A percentile compares a stretch with the other conserved stretches of the same genome.
These are phyloP conservation scores for Drosophila pruinosa DNA, from an alignment of 1,140 invertebrate species.

Conservation along the genomic window DNA sequence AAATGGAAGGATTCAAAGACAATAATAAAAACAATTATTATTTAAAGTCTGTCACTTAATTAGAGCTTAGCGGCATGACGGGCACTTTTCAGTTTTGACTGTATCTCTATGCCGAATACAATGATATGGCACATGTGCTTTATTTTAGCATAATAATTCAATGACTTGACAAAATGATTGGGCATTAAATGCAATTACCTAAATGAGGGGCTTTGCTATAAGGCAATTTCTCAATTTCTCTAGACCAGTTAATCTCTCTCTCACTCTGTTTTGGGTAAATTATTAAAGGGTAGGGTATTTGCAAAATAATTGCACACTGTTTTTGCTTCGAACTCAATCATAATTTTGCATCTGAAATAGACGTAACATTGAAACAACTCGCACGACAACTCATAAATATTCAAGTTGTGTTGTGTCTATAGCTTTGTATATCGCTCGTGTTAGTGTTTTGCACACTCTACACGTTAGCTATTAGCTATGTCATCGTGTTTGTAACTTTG, in stretches of 20 bases:
- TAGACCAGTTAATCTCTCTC: not conserved
- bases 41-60: not conserved
- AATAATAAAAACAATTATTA: too few relatives aligned
- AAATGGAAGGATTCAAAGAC: not conserved
- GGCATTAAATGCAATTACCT: not conserved
- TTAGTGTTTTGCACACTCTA: constrained; percentile 34
- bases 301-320: not conserved
- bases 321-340: constrained; percentile 13
- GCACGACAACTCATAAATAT: constrained; percentile 72
- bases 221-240: constrained; percentile 29
- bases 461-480: not conserved
- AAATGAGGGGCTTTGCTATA: constrained; percentile 9
- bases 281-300: not conserved
- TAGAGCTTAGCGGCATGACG: not conserved
- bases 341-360: constrained; percentile 21
- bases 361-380: constrained; percentile 47
- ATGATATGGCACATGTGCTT: constrained; percentile 36
- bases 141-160: constrained; percentile 6
- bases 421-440: constrained; percentile 52
- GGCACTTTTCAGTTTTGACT: constrained; percentile 27
- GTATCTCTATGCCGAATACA: constrained; percentile 29
- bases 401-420: constrained; percentile 56
- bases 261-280: not conserved
- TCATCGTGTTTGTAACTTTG: not conserved
- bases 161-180: constrained; percentile 21